Evolutionary conservation across 2,113 vertebrate species (phyloP), one percentile per base, ranked within the genome.

Genomic region (Ophthalmolycus amberensis): DNA sequence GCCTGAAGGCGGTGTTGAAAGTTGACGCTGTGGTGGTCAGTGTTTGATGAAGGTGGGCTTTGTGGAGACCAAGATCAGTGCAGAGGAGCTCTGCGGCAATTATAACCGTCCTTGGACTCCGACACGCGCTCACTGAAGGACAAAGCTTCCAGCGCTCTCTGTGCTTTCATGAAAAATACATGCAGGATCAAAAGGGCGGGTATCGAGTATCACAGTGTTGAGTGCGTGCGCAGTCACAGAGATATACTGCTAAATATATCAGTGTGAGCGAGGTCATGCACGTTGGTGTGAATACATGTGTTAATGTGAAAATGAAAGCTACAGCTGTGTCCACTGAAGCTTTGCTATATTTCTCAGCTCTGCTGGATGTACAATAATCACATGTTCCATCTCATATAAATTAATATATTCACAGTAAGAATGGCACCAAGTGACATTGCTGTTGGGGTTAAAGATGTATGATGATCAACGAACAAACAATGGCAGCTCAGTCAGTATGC

Each of bases 71-170:
- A 68, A 20, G 16, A 75, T 80, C 64, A 27, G 60, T 42, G 67
- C 48, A 65, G 56, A 56, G 66, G 66, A 82, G 65, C 75, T n/a
- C 56, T 25, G 76, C 9, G 5, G 62, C 38, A 71, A 20, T 85
- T 88, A 77, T 71, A 18, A 52, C 77, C 27, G 85, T 77, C 85
- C 90, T 90, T 89, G 82, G 48, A 86, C 85, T 79, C 75, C 0
- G 32, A 75, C 79, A 65, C 64, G 18, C 3, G 25, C 76, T 79
- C 37, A 69, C 3, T 29, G 68, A 74, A 80, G 66, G 82, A 90
- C 71, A 76, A 88, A 83, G 75, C 78, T 77, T 75, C 60, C n/a
- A 72, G 71, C 22, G 0, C 68, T 42, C 46, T 46, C 52, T 66
- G 48, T 71, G 75, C 84, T 71, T 75, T 84, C 76, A 87, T 90